phyloP scores from a whole-genome alignment of 2,113 vertebrate genomes.

The Parotia lawesii region DNA sequence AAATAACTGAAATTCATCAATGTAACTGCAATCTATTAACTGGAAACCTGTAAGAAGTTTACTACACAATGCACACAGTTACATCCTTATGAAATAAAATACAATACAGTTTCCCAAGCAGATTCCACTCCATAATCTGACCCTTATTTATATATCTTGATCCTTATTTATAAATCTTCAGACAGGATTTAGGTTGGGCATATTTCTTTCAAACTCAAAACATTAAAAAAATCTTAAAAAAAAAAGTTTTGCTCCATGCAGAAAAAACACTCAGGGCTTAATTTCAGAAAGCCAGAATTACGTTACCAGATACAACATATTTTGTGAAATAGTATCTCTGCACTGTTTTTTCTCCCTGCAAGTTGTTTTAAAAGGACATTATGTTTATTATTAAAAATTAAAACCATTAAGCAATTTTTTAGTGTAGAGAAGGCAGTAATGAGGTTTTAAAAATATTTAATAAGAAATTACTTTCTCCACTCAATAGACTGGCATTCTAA shows the following conservation, averaged over 20 bases:
- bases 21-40: background rate
- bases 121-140: background rate
- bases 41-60: background rate
- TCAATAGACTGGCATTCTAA: background rate
- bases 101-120: background rate
- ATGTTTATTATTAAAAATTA: background rate
- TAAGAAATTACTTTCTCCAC: background rate
- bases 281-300: background rate
- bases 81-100: background rate
- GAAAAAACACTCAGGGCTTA: background rate
- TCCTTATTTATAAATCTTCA: background rate
- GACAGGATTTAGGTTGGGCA: background rate
- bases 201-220: background rate
- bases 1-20: background rate
- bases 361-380: background rate
- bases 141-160: background rate
- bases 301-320: background rate
- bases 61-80: background rate
- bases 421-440: background rate
- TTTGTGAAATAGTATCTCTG: background rate
- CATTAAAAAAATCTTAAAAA: background rate
- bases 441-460: background rate
- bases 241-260: background rate
- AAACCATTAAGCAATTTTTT: background rate
- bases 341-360: rapidly evolving